These are phyloP conservation scores for Nineta flava DNA, from an alignment of 2,888 invertebrate species.

Conservation along the genomic window DNA sequence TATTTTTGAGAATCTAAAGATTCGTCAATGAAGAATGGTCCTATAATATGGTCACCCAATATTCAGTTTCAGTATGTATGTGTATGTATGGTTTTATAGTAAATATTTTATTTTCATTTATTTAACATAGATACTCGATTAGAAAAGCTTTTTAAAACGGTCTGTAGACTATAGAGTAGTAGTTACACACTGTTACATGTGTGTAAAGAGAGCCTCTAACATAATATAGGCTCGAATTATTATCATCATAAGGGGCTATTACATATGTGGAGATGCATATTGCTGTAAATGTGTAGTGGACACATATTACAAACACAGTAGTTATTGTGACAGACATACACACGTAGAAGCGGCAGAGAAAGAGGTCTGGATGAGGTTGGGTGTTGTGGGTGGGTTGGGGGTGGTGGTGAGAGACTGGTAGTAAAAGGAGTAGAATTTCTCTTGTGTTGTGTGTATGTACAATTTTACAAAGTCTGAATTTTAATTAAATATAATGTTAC, in stretches of 20 bases:
- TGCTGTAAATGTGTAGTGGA: too few species aligned
- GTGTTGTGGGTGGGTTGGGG: background rate
- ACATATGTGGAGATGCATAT: background rate
- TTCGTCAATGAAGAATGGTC: too few species aligned
- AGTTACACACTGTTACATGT: background rate
- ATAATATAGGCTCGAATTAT: background rate
- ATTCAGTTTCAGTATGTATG: too few species aligned
- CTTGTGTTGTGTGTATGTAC: background rate
- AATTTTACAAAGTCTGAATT: conserved; percentile 8
- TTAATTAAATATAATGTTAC: conserved; percentile 8
- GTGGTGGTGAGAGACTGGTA: background rate
- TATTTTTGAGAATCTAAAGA: too few species aligned
- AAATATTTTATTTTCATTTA: too few species aligned
- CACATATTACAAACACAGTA: background rate
- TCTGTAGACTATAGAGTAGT: too few species aligned
- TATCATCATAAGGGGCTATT: background rate
- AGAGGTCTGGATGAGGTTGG: background rate
- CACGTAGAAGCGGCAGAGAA: background rate
- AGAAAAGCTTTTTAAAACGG: too few species aligned
- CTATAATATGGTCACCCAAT: too few species aligned
- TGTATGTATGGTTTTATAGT: too few species aligned
- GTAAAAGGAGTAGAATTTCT: background rate
- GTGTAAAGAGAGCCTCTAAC: background rate
- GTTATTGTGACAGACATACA: background rate
- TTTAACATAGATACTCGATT: too few species aligned